Conservation (phyloP, 2,113 vertebrate genomes). For the Tamias sibiricus region DNA sequence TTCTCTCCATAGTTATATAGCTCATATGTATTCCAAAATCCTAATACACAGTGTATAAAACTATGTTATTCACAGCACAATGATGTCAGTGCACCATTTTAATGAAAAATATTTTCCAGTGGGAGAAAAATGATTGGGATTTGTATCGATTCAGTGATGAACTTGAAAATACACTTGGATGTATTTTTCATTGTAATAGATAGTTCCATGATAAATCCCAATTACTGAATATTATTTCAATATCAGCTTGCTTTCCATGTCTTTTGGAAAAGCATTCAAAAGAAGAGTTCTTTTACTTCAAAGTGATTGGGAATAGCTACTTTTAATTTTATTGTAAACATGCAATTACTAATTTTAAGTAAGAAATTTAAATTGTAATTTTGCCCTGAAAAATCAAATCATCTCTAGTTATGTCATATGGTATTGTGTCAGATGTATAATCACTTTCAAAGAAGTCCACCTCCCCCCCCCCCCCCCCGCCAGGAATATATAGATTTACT, state of each 20-base stretch:
- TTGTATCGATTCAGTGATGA: not conserved
- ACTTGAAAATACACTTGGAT: not conserved
- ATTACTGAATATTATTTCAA: not conserved
- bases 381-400: not conserved
- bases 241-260: not conserved
- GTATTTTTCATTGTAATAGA: not conserved
- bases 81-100: not conserved
- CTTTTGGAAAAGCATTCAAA: not conserved
- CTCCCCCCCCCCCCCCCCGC: no score
- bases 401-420: not conserved
- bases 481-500: no score
- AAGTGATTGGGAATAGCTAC: not conserved
- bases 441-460: slow-evolving; percentile 17
- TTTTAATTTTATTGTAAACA: slow-evolving; percentile 1
- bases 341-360: not conserved
- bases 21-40: not conserved
- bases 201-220: not conserved
- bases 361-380: not conserved
- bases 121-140: not conserved
- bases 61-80: not conserved
- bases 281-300: not conserved
- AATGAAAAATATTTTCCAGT: not conserved
- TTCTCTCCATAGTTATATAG: not conserved
- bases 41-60: not conserved
- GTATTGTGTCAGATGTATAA: not conserved